These are phyloP conservation scores for Prostheceraeus crozeri DNA, from an alignment of 2,888 invertebrate genomes.

Conservation along the genomic window DNA sequence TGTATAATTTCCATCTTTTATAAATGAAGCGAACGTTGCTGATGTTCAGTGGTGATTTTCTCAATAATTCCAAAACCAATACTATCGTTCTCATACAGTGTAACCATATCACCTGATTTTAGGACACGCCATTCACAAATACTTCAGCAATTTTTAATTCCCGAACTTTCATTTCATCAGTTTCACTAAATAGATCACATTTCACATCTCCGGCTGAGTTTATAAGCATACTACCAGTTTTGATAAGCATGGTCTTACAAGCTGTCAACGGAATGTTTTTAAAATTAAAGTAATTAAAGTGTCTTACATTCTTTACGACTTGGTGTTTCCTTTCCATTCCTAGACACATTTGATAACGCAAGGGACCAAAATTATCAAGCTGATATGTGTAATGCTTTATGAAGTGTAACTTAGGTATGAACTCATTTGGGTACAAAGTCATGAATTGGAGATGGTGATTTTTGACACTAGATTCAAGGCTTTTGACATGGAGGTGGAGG, in stretches of 20 bases:
- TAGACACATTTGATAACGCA: neutral
- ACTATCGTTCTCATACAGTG: too few species aligned
- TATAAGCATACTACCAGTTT: too few species aligned
- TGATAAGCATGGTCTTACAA: neutral
- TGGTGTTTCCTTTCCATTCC: neutral
- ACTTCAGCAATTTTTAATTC: too few species aligned
- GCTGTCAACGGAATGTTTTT: neutral
- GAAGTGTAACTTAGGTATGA: neutral
- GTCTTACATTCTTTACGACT: constrained; percentile 1
- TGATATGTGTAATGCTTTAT: neutral
- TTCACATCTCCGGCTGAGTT: too few species aligned
- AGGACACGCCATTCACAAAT: too few species aligned
- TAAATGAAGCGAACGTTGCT: too few species aligned
- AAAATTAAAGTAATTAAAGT: constrained; percentile 13
- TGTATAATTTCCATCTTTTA: too few species aligned
- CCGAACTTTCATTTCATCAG: too few species aligned
- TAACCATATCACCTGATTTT: too few species aligned
- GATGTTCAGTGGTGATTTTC: too few species aligned
- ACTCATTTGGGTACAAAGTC: neutral
- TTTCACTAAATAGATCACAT: too few species aligned
- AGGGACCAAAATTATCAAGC: neutral
- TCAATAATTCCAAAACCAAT: too few species aligned
- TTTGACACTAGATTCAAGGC: neutral
- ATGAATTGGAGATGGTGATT: neutral
- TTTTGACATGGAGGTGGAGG: neutral